A percentile compares a stretch with the other conserved stretches of the same genome.
Evolutionary conservation across 2,797 vertebrate genomes (phyloP).

Genomic region (Brotula barbata): DNA sequence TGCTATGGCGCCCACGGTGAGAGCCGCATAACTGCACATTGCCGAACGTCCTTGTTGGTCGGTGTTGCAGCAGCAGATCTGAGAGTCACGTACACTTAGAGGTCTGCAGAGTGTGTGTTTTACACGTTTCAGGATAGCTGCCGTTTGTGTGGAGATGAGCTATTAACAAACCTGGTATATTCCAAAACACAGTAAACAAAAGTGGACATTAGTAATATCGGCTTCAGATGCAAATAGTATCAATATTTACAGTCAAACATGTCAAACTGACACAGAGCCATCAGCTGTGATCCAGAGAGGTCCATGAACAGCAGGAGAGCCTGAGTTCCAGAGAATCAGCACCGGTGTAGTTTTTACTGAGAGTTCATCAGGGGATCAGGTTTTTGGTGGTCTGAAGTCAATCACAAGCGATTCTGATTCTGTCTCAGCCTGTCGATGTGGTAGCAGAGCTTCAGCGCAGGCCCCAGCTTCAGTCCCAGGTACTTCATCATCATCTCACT

Average conservation of each 20-base stretch:
- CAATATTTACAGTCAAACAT: constrained; percentile 23
- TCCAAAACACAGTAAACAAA: constrained; percentile 27
- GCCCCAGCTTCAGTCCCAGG: constrained; percentile 94
- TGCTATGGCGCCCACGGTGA: constrained; percentile 15
- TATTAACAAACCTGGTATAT: constrained; percentile 52
- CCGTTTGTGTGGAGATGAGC: constrained; percentile 26
- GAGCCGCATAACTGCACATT: constrained; percentile 12
- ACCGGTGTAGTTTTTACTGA: constrained; percentile 8
- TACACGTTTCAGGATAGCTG: constrained; percentile 38
- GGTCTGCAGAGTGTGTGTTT: not conserved
- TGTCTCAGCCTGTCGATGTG: constrained; percentile 96
- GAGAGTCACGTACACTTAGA: not conserved
- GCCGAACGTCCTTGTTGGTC: not conserved
- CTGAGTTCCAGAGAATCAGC: constrained; percentile 4
- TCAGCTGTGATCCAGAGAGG: constrained; percentile 12
- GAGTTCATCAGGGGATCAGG: not conserved
- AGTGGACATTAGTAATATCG: constrained; percentile 9
- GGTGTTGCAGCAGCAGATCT: not conserved
- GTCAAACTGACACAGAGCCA: constrained; percentile 7
- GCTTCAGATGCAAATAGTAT: constrained; percentile 29
- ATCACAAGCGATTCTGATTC: constrained; percentile 87
- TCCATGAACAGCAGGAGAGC: constrained; percentile 11
- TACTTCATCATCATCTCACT: constrained; percentile 99
- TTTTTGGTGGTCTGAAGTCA: constrained; percentile 9
- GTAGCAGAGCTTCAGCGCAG: constrained; percentile 93